A percentile compares a stretch with the other conserved stretches of the same genome.
These are phyloP conservation scores for Myiotriccus ornatus DNA, from an alignment of 2,797 vertebrate genomes.

Conservation along the genomic window DNA sequence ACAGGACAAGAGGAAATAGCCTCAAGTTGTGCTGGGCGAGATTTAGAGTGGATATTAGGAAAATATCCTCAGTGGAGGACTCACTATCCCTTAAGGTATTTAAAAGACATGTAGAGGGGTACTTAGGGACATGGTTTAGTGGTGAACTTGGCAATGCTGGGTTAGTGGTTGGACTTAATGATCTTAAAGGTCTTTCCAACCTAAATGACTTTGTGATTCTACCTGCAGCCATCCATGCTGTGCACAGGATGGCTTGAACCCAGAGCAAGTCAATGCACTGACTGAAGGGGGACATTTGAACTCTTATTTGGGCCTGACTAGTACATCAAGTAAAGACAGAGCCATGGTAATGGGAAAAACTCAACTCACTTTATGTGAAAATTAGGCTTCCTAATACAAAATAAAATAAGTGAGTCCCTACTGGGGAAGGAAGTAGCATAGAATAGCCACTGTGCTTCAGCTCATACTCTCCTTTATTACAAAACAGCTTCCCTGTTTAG, in stretches of 20 bases:
- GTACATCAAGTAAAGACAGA: not conserved
- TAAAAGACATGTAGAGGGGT: not conserved
- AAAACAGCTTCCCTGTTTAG: constrained; percentile 36
- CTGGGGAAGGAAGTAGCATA: not conserved
- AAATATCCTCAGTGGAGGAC: not conserved
- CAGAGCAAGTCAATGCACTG: not conserved
- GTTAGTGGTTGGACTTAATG: not conserved
- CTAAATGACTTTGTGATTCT: not conserved
- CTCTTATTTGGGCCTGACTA: not conserved
- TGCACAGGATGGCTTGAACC: not conserved
- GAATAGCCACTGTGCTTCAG: not conserved
- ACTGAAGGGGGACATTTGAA: not conserved
- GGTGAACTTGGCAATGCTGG: not conserved
- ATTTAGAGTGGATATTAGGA: not conserved
- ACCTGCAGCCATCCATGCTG: not conserved
- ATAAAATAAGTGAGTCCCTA: not conserved
- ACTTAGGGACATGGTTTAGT: not conserved
- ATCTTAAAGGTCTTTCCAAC: not conserved
- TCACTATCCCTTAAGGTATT: not conserved
- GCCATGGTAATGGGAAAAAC: not conserved
- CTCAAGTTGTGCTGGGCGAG: not conserved
- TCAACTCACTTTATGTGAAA: not conserved
- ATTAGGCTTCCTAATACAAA: not conserved
- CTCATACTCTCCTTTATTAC: not conserved
- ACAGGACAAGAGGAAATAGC: not conserved